phyloP scores from a whole-genome alignment of 2,797 vertebrate species.

The Syngnathus rostellatus region DNA sequence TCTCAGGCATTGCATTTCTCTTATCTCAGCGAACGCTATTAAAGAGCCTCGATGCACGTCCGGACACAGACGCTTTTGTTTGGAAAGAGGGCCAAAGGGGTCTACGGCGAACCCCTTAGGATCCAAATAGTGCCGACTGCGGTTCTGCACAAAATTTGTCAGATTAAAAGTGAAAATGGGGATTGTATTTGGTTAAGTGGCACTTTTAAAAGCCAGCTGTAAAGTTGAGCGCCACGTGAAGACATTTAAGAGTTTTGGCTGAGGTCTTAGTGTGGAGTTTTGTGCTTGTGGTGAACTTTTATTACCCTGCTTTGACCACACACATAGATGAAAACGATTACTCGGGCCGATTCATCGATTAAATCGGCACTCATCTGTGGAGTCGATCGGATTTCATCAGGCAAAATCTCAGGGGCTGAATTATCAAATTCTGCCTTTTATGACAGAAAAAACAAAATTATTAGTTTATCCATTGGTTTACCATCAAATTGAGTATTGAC shows the following conservation, averaged over 20 bases:
- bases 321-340: not conserved
- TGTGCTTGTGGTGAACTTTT: not conserved
- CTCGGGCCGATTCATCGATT: not conserved
- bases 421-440: too few relatives aligned
- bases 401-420: not conserved
- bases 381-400: not conserved
- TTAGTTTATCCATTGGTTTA: not conserved
- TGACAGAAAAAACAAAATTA: too few relatives aligned
- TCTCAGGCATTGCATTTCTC: conserved; percentile 45
- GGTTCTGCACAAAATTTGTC: not conserved
- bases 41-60: conserved; percentile 31
- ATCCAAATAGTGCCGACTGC: not conserved
- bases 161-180: not conserved
- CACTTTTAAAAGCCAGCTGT: not conserved
- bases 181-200: not conserved
- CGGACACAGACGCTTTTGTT: conserved; percentile 13
- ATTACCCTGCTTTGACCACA: not conserved
- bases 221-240: not conserved
- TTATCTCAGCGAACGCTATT: conserved; percentile 55
- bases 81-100: not conserved
- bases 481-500: conserved; percentile 20
- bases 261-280: not conserved
- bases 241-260: not conserved
- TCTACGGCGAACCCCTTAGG: too few relatives aligned
- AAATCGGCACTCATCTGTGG: not conserved